Evolutionary conservation across 2,888 invertebrate species (phyloP).

Genomic region (Gari tellinella): DNA sequence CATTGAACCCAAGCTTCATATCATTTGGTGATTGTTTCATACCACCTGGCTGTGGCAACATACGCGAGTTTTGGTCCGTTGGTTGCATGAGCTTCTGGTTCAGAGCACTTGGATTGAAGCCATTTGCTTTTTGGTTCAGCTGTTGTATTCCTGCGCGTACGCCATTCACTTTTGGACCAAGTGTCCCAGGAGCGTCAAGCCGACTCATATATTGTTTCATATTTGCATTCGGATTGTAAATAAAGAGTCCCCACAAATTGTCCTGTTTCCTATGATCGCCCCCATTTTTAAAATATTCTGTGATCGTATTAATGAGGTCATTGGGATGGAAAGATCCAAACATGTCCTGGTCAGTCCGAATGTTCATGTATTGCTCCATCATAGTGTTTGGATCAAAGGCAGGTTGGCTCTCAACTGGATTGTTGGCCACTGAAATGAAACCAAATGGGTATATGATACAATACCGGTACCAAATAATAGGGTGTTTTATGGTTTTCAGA

Average conservation of each 20-base stretch:
- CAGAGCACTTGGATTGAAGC: constrained; percentile 48
- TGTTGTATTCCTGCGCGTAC: constrained; percentile 9
- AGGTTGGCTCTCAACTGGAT: constrained; percentile 24
- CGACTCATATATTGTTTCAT: constrained; percentile 45
- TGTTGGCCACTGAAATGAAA: too few species aligned
- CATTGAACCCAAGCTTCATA: constrained; percentile 23
- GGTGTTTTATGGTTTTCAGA: too few species aligned
- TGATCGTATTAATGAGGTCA: constrained; percentile 45
- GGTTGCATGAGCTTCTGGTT: constrained; percentile 36
- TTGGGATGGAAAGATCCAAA: constrained; percentile 60
- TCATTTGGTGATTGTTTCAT: background rate
- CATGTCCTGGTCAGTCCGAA: constrained; percentile 49
- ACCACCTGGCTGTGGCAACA: too few species aligned
- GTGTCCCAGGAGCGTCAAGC: constrained; percentile 23
- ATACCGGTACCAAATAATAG: too few species aligned
- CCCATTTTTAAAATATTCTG: constrained; percentile 37
- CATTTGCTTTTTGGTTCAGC: background rate
- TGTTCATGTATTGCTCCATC: constrained; percentile 56
- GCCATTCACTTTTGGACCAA: constrained; percentile 28
- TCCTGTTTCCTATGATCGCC: constrained; percentile 4
- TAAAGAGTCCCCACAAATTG: constrained; percentile 38
- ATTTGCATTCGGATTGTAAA: constrained; percentile 51
- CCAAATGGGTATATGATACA: too few species aligned
- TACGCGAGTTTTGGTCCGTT: constrained; percentile 2
- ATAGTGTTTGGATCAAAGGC: constrained; percentile 53